A percentile compares a stretch with the other conserved stretches of the same genome.
Evolutionary conservation across 2,888 invertebrate species (phyloP).

Genomic region (Falcaria lacertinaria): DNA sequence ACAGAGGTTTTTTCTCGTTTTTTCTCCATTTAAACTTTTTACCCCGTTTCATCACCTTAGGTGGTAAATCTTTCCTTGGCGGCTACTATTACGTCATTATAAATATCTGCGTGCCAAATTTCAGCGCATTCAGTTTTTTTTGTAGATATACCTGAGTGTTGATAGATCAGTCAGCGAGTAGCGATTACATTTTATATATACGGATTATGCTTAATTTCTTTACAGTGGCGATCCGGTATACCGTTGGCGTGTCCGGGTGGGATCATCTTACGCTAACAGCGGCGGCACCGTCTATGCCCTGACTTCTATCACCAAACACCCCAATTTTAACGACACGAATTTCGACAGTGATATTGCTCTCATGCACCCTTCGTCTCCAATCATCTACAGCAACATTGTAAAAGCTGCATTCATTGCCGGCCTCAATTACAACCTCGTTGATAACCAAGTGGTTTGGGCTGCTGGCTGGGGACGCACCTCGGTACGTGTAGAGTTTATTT

Average conservation of each 20-base stretch:
- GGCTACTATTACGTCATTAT: too few relatives aligned
- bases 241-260: slow-evolving; percentile 25
- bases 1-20: too few relatives aligned
- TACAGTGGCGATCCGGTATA: slow-evolving; percentile 10
- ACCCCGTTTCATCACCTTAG: too few relatives aligned
- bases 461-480: slow-evolving; percentile 58
- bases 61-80: too few relatives aligned
- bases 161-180: too few relatives aligned
- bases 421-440: slow-evolving; percentile 33
- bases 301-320: slow-evolving; percentile 31
- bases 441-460: slow-evolving; percentile 45
- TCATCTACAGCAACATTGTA: slow-evolving; percentile 28
- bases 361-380: slow-evolving; percentile 25
- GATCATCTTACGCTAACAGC: slow-evolving; percentile 34
- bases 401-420: slow-evolving; percentile 33
- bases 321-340: slow-evolving; percentile 30
- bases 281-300: slow-evolving; percentile 33
- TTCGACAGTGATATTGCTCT: slow-evolving; percentile 48
- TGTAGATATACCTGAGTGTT: too few relatives aligned
- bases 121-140: too few relatives aligned
- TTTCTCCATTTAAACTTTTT: too few relatives aligned
- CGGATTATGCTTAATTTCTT: not conserved
- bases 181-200: too few relatives aligned
- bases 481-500: too few relatives aligned
- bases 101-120: too few relatives aligned